These are phyloP conservation scores for Conistra vaccinii DNA, from an alignment of 2,888 invertebrate species.

Conservation along the genomic window DNA sequence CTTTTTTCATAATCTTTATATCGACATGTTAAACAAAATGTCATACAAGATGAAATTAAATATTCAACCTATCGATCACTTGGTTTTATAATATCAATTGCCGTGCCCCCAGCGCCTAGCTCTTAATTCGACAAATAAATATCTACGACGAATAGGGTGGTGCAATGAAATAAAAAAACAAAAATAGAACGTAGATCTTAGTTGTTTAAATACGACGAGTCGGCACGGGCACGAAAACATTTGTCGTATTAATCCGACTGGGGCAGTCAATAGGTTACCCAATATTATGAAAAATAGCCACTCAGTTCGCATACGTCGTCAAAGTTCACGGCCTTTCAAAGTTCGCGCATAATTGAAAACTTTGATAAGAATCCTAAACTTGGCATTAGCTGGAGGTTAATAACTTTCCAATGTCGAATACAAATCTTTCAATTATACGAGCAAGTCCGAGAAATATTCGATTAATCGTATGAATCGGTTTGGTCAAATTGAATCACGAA, in stretches of 20 bases:
- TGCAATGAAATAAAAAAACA: neutral
- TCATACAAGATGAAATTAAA: no score
- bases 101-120: no score
- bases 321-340: slow-evolving; percentile 40
- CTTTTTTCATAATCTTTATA: neutral
- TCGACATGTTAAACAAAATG: neutral
- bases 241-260: neutral
- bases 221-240: neutral
- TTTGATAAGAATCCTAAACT: slow-evolving; percentile 34
- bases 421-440: slow-evolving; percentile 51
- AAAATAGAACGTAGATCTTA: neutral
- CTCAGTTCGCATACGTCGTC: slow-evolving; percentile 34
- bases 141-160: neutral
- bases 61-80: neutral
- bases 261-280: neutral
- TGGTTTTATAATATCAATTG: no score
- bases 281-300: slow-evolving; percentile 13
- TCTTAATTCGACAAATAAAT: neutral
- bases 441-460: slow-evolving; percentile 48
- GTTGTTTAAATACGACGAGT: neutral
- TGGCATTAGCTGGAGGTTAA: slow-evolving; percentile 47
- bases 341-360: slow-evolving; percentile 53
- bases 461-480: slow-evolving; percentile 54
- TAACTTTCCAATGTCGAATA: slow-evolving; percentile 55
- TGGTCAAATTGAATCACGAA: slow-evolving; percentile 59